Conservation (phyloP, 2,888 invertebrate genomes). For the Pherbina coryleti region DNA sequence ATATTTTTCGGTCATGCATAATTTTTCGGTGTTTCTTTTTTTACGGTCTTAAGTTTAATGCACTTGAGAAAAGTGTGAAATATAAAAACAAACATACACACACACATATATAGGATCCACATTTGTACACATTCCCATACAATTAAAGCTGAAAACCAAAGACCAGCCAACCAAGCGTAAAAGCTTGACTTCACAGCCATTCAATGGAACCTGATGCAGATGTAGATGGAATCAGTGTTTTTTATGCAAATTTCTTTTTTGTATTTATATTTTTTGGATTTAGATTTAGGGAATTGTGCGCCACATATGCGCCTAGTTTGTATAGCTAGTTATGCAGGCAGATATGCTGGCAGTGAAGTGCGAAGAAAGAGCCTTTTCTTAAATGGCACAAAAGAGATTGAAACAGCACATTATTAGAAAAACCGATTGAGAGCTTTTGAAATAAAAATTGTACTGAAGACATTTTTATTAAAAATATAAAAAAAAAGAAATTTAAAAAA, state of each 20-base stretch:
- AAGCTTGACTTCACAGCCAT: neutral
- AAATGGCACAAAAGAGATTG: no score
- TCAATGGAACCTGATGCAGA: neutral
- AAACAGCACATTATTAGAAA: no score
- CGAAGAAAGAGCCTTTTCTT: no score
- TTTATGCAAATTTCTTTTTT: neutral
- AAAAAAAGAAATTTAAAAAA: no score
- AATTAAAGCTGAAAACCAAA: neutral
- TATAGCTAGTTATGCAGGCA: neutral
- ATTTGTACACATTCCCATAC: neutral
- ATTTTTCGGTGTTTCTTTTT: neutral
- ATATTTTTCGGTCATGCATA: neutral
- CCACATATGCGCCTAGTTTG: neutral
- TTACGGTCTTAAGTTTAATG: neutral
- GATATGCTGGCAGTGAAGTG: no score
- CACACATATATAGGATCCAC: neutral
- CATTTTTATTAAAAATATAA: no score
- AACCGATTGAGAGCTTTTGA: no score
- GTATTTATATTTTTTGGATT: constrained; percentile 8
- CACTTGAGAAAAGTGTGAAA: neutral
- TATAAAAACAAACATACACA: neutral
- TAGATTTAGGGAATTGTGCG: constrained; percentile 2
- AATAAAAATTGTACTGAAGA: no score
- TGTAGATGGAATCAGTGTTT: neutral
- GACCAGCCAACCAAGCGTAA: neutral